Evolutionary conservation across 2,888 invertebrate species (phyloP).

Genomic region (Heliconius ismenius): DNA sequence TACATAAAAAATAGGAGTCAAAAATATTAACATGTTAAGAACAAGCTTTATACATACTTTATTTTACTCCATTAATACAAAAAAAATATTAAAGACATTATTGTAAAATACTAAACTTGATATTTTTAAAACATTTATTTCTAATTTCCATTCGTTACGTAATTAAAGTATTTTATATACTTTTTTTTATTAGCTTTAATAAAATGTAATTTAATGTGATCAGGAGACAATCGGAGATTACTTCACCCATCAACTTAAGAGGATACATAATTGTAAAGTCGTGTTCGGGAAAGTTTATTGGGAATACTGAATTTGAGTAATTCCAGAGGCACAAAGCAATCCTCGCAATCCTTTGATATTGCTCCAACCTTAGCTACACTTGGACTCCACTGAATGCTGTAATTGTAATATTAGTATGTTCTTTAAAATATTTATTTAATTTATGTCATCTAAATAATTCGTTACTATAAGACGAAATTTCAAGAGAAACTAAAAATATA

Average conservation of each 20-base stretch:
- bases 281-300: constrained; percentile 52
- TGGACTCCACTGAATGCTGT: constrained; percentile 18
- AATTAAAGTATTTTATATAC: background rate
- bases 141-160: background rate
- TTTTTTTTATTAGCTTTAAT: background rate
- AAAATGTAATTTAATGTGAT: background rate
- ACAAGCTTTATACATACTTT: no score
- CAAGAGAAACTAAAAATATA: no score
- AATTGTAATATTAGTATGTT: background rate
- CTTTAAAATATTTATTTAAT: no score
- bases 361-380: constrained; percentile 49
- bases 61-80: no score
- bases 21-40: no score
- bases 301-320: constrained; percentile 51
- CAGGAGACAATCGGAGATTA: constrained; percentile 16
- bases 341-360: constrained; percentile 60
- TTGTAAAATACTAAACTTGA: no score
- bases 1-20: no score
- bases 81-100: no score
- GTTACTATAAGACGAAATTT: no score
- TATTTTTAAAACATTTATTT: no score
- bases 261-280: constrained; percentile 42
- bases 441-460: no score
- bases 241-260: constrained; percentile 33
- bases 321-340: constrained; percentile 54